Conservation (phyloP, 2,888 invertebrate species). For the Drosophila birchii region DNA sequence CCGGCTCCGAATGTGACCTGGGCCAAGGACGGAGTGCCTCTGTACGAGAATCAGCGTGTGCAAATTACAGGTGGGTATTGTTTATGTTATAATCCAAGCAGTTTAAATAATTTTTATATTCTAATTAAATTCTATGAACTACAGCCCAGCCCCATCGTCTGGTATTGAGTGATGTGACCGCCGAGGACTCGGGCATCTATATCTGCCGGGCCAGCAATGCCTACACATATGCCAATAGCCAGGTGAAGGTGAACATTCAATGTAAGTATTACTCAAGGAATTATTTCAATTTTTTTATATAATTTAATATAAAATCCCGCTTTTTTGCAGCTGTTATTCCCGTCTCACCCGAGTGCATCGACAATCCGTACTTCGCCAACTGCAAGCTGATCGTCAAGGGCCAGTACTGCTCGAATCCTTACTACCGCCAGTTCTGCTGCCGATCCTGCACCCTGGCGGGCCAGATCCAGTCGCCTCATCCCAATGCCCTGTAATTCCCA, state of each 20-base stretch:
- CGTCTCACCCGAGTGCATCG: constrained; percentile 92
- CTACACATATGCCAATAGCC: constrained; percentile 88
- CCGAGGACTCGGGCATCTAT: constrained; percentile 92
- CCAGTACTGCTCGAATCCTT: constrained; percentile 93
- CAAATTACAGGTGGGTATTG: constrained; percentile 86
- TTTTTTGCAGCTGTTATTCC: constrained; percentile 84
- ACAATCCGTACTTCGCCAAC: constrained; percentile 95
- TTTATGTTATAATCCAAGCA: not conserved
- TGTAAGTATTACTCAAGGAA: constrained; percentile 86
- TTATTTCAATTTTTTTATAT: too few relatives aligned
- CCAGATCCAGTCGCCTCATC: constrained; percentile 86
- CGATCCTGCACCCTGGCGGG: constrained; percentile 95
- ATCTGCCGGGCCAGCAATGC: constrained; percentile 93
- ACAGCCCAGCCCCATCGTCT: constrained; percentile 89
- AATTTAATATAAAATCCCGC: too few relatives aligned
- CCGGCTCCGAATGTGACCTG: constrained; percentile 91
- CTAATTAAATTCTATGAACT: not conserved
- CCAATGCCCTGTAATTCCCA: constrained; percentile 80
- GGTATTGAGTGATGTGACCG: constrained; percentile 87
- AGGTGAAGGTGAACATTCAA: constrained; percentile 89
- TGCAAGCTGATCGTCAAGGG: constrained; percentile 94
- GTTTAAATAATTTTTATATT: too few relatives aligned
- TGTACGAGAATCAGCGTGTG: constrained; percentile 87
- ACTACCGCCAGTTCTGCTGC: constrained; percentile 97
- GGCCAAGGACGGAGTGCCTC: constrained; percentile 90